Base-by-base conservation (phyloP, 2,113 vertebrate genomes). In the Heterochromis multidens region DNA sequence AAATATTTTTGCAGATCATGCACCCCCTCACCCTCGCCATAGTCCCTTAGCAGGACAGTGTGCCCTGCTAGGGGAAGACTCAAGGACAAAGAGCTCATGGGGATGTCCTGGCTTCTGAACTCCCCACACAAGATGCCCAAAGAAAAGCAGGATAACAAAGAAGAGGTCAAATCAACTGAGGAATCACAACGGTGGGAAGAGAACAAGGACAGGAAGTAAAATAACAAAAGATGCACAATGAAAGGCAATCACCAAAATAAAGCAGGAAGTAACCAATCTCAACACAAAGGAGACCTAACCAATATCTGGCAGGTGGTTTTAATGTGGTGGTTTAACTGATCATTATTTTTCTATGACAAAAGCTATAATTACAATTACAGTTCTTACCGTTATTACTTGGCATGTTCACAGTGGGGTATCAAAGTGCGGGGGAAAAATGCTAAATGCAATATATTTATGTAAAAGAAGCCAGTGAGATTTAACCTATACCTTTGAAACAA, bases 381-480 rank as follows among this genome's bases (percentile, higher is more conserved):
- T 46, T 72, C 16, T 52, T 29, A n/a, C n/a, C n/a, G n/a, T 72
- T 52, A 52, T 43, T 49, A 72, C 21, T 52, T 14, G 21, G 19
- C 0, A 33, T 74, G 4, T 54, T 54, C 0, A 0, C 46, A 54
- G 19, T 31, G 0, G 70, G 46, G 4, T 0, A 52, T 52, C 43
- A 7, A 58, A 40, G 8, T 23, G 29, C 59, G 7, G 31, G n/a
- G 1, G 0, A 0, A 61, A 72, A 72, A 80, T 9, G 6, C 5
- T 61, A n/a, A 19, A 72, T 62, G 13, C 1, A 46, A 2, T 74
- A 35, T 6, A 40, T 87, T 27, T 77, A 19, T 27, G 4, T 2
- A 29, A 80, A 61, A 57, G 27, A 80, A 40, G 76, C 1, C 46
- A 79, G 52, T 25, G 31, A 54, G 83, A 82, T 86, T 86, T 27